Evolutionary conservation across 1,140 invertebrate species (phyloP).

Genomic region (Elysia chlorotica): DNA sequence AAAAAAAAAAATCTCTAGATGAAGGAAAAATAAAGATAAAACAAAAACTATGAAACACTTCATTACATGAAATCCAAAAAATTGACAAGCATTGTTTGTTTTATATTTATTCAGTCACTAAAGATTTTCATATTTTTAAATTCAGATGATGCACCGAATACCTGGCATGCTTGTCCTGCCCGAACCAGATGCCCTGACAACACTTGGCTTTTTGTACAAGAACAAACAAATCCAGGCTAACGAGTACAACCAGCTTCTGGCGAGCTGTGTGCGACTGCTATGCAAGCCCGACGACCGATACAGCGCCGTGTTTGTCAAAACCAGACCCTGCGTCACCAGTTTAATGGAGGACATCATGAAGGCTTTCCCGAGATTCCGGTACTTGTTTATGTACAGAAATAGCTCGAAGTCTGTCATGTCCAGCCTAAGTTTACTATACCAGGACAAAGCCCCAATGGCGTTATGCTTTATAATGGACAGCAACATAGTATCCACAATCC

Average conservation of each 20-base stretch:
- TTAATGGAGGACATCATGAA: constrained; percentile 43
- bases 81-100: no score
- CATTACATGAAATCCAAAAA: no score
- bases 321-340: constrained; percentile 40
- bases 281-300: constrained; percentile 54
- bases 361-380: constrained; percentile 43
- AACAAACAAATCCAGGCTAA: constrained; percentile 32
- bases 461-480: constrained; percentile 45
- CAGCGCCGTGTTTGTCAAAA: constrained; percentile 45
- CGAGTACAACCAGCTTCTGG: constrained; percentile 49
- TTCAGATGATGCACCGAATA: constrained; percentile 41
- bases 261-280: constrained; percentile 47
- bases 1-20: no score
- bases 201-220: constrained; percentile 41
- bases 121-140: no score
- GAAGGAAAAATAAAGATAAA: no score
- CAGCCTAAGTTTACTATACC: constrained; percentile 36
- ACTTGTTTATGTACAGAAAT: constrained; percentile 54
- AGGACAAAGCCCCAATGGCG: constrained; percentile 38
- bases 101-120: no score
- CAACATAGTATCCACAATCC: constrained; percentile 39
- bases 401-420: constrained; percentile 50
- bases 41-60: no score
- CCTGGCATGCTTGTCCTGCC: constrained; percentile 43
- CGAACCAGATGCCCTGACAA: constrained; percentile 51